These are phyloP conservation scores for Dicrostonyx torquatus DNA, from an alignment of 2,797 vertebrate species.

Conservation along the genomic window DNA sequence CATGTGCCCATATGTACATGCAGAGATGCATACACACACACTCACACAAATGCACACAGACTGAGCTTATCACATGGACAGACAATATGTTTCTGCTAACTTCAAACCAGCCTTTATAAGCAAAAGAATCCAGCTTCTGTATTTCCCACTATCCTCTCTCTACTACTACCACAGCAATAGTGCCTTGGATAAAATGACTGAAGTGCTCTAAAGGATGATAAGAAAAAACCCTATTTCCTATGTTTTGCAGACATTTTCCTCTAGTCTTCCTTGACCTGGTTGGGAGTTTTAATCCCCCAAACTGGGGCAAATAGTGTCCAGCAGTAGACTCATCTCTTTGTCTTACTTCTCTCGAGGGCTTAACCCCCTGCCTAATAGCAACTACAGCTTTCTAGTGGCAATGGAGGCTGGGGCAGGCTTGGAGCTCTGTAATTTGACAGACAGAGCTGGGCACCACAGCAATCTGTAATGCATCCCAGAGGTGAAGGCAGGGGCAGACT, in stretches of 20 bases:
- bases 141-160: neutral
- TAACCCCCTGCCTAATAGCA: slow-evolving; percentile 67
- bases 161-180: neutral
- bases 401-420: neutral
- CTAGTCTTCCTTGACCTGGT: neutral
- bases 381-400: slow-evolving; percentile 72
- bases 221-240: neutral
- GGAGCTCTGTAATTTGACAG: neutral
- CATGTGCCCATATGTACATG: neutral
- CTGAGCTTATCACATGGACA: neutral
- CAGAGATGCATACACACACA: neutral
- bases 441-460: neutral
- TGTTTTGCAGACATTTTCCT: neutral
- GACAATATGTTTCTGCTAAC: neutral
- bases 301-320: neutral
- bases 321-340: neutral
- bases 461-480: slow-evolving; percentile 59
- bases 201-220: neutral
- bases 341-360: neutral
- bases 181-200: neutral
- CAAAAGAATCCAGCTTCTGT: neutral
- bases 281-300: neutral
- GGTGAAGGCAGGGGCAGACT: slow-evolving; percentile 36
- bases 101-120: neutral
- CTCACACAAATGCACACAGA: neutral